A percentile compares a stretch with the other conserved stretches of the same genome.
Evolutionary conservation across 2,888 invertebrate genomes (phyloP).

Genomic region (Anthophora plumipes): DNA sequence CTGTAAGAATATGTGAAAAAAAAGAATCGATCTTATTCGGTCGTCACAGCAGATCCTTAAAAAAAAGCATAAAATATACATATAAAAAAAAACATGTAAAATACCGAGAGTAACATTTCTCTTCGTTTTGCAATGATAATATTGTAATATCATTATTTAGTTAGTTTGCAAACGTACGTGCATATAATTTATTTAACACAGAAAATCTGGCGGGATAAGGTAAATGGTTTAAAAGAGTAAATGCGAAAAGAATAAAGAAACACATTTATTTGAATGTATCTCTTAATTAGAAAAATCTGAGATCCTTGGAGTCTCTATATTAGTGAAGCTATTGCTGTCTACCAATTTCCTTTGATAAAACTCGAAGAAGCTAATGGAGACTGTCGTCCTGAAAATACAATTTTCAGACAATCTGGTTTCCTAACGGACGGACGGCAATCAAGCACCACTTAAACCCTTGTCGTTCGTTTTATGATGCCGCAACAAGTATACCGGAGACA

Average conservation of each 20-base stretch:
- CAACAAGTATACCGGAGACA: constrained; percentile 42
- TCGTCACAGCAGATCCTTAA: too few relatives aligned
- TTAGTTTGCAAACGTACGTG: too few relatives aligned
- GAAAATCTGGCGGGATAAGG: background rate
- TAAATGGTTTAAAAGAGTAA: background rate
- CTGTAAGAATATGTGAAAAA: too few relatives aligned
- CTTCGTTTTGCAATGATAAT: too few relatives aligned
- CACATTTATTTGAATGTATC: constrained; percentile 27
- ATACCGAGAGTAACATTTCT: too few relatives aligned
- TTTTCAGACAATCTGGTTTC: constrained; percentile 70
- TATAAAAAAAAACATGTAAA: too few relatives aligned
- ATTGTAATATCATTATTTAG: too few relatives aligned
- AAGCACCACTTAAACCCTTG: constrained; percentile 64
- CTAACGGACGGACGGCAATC: constrained; percentile 67
- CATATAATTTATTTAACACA: background rate
- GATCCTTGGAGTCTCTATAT: constrained; percentile 43
- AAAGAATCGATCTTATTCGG: too few relatives aligned
- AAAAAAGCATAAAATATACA: too few relatives aligned
- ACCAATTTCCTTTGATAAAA: constrained; percentile 53
- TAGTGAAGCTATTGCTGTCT: constrained; percentile 60
- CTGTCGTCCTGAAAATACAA: constrained; percentile 62
- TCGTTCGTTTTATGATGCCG: constrained; percentile 64
- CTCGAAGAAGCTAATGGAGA: constrained; percentile 59
- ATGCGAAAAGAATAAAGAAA: constrained; percentile 8
- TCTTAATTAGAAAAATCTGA: constrained; percentile 53